Evolutionary conservation across 2,113 vertebrate genomes (phyloP).

Genomic region (Mystacornis crossleyi): DNA sequence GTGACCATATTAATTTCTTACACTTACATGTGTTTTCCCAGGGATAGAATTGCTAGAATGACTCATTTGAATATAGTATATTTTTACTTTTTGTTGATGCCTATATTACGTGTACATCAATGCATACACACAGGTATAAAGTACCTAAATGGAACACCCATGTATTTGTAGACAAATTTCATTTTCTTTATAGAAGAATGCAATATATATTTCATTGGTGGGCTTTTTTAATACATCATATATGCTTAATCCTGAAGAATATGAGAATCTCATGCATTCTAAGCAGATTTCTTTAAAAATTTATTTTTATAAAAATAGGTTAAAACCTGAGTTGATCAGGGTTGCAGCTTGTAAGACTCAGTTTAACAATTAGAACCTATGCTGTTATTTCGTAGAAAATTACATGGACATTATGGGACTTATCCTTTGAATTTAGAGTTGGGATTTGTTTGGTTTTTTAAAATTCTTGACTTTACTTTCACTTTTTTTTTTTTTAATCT

Average conservation of each 20-base stretch:
- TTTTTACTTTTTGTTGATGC: neutral
- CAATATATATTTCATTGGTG: neutral
- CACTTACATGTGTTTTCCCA: neutral
- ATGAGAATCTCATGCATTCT: neutral
- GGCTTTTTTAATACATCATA: neutral
- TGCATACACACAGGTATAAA: neutral
- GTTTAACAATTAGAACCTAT: neutral
- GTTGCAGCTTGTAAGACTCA: neutral
- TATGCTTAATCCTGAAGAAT: neutral
- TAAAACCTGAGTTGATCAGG: neutral
- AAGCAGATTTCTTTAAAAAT: neutral
- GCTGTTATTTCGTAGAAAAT: slow-evolving; percentile 4
- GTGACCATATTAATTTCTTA: neutral
- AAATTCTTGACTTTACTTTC: neutral
- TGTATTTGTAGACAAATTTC: neutral
- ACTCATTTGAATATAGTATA: neutral
- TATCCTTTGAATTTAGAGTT: neutral
- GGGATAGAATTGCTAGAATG: neutral
- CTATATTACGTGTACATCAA: neutral
- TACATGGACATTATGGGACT: neutral
- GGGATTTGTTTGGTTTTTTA: neutral
- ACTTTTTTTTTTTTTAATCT: neutral
- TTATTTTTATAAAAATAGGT: neutral
- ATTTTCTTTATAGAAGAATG: neutral
- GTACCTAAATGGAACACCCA: neutral